A percentile compares a stretch with the other conserved stretches of the same genome.
Evolutionary conservation across 2,797 vertebrate species (phyloP).

Genomic region (Psittacula echo): DNA sequence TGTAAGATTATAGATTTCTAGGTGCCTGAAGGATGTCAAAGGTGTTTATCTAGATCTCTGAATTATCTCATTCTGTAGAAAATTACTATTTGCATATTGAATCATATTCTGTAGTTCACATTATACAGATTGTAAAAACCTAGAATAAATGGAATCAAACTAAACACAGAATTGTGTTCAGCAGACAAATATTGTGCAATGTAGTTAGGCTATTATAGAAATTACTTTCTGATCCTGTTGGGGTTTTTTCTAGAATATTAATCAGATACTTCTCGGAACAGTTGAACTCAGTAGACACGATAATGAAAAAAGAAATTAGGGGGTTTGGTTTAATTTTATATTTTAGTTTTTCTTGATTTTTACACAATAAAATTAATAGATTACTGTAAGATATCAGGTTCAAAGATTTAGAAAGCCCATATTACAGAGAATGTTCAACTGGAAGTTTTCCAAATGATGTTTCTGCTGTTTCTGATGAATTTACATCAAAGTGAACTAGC

Average conservation of each 20-base stretch:
- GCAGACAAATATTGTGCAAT: neutral
- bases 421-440: neutral
- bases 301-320: neutral
- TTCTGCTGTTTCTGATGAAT: conserved; percentile 7
- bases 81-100: neutral
- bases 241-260: neutral
- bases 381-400: neutral
- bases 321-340: neutral
- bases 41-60: neutral
- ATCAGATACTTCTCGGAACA: neutral
- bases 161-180: neutral
- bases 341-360: conserved; percentile 1
- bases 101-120: neutral
- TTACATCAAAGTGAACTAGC: conserved; percentile 33
- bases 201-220: conserved; percentile 20
- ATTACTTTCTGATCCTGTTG: neutral
- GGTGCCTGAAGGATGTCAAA: neutral
- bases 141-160: neutral
- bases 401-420: neutral
- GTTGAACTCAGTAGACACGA: neutral
- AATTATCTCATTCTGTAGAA: neutral
- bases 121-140: neutral
- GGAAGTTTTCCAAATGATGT: conserved; percentile 42
- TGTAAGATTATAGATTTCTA: neutral
- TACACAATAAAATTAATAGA: neutral